These are phyloP conservation scores for Caenorhabditis zanzibari DNA, from an alignment of 2,888 invertebrate species.

Conservation along the genomic window DNA sequence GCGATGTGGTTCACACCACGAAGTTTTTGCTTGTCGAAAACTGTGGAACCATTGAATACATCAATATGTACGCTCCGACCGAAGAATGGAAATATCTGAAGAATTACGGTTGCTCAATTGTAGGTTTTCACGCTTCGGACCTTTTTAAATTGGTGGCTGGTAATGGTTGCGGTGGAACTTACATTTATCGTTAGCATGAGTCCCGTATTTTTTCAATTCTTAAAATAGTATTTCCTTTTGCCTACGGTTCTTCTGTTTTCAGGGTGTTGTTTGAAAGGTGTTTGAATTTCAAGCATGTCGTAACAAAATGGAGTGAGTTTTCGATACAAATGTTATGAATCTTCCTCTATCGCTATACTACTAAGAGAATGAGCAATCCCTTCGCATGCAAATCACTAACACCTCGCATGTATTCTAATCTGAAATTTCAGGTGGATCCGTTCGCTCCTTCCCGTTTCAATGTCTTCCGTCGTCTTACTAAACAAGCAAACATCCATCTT, in stretches of 20 bases:
- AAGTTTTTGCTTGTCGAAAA: slow-evolving; percentile 57
- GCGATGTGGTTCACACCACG: slow-evolving; percentile 29
- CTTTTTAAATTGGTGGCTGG: background rate
- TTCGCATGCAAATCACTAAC: too few relatives aligned
- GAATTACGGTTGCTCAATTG: slow-evolving; percentile 30
- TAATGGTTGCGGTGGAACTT: too few relatives aligned
- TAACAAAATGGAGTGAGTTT: too few relatives aligned
- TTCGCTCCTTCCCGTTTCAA: slow-evolving; percentile 36
- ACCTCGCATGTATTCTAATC: background rate
- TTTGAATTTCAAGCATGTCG: too few relatives aligned
- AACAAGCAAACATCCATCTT: slow-evolving; percentile 56
- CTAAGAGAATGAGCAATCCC: too few relatives aligned
- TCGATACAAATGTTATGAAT: background rate
- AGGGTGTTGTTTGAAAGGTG: background rate
- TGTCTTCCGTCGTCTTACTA: slow-evolving; percentile 48
- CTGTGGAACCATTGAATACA: slow-evolving; percentile 51
- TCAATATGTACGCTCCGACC: slow-evolving; percentile 50
- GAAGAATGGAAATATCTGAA: slow-evolving; percentile 39
- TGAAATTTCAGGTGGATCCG: slow-evolving; percentile 39
- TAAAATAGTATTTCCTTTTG: too few relatives aligned
- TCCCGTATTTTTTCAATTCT: too few relatives aligned
- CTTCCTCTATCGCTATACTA: too few relatives aligned
- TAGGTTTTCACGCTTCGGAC: background rate
- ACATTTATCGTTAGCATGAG: too few relatives aligned
- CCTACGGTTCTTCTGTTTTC: background rate